phyloP scores from a whole-genome alignment of 1,140 invertebrate genomes.

The Drosophila nebulosa region DNA sequence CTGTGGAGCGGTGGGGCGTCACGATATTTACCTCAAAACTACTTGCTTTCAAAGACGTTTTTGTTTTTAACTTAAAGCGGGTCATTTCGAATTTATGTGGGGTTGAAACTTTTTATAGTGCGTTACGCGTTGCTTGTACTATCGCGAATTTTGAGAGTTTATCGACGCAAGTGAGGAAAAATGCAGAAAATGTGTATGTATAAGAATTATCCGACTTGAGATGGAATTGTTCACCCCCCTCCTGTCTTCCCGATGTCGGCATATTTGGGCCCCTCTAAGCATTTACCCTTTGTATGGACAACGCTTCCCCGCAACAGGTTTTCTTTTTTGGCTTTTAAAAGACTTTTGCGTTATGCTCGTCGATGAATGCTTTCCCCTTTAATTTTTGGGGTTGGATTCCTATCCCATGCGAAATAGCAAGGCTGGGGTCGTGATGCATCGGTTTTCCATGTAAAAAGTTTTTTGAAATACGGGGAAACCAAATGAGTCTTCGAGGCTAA shows the following conservation, averaged over 20 bases:
- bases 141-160: neutral
- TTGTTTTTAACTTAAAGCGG: conserved; percentile 6
- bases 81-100: neutral
- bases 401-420: no score
- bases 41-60: neutral
- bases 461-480: neutral
- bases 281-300: no score
- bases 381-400: no score
- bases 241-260: no score
- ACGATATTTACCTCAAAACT: neutral
- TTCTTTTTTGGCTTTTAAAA: neutral
- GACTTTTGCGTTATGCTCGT: no score
- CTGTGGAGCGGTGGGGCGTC: neutral
- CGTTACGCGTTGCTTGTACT: neutral
- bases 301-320: no score
- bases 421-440: neutral
- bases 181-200: neutral
- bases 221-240: no score
- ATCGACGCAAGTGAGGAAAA: neutral
- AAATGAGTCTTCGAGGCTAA: neutral
- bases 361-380: no score
- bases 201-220: neutral
- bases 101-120: neutral
- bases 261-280: no score
- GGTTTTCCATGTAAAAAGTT: neutral